Percentiles rank a stretch among this genome's conserved stretches.
Conservation (phyloP, 2,888 invertebrate genomes). For the Dynastes tityus region DNA sequence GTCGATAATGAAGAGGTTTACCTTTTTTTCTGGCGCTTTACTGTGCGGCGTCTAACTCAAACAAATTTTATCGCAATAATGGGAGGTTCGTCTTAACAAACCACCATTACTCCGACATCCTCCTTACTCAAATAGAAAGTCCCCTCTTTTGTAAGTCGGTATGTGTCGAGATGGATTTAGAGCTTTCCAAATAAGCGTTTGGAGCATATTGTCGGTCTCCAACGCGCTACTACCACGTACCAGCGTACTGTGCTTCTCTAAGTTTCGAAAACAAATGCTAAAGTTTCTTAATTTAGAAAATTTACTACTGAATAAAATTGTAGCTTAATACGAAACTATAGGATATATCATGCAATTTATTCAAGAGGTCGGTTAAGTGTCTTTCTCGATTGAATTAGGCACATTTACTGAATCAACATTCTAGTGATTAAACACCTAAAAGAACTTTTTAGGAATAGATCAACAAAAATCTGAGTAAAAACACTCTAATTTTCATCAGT, state of each 20-base stretch:
- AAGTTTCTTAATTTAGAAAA: slow-evolving; percentile 16
- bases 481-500: too few relatives aligned
- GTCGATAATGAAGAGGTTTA: not conserved
- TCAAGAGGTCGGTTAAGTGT: too few relatives aligned
- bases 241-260: not conserved
- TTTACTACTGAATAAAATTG: not conserved
- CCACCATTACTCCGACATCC: slow-evolving; percentile 35
- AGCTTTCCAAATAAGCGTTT: slow-evolving; percentile 28
- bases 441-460: too few relatives aligned
- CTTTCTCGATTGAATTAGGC: too few relatives aligned
- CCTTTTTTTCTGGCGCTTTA: slow-evolving; percentile 10
- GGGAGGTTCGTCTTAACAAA: slow-evolving; percentile 19
- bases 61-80: slow-evolving; percentile 39
- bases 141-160: slow-evolving; percentile 34
- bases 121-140: slow-evolving; percentile 45
- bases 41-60: slow-evolving; percentile 30
- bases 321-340: not conserved
- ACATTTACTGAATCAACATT: too few relatives aligned
- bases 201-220: not conserved
- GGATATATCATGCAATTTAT: too few relatives aligned
- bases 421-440: too few relatives aligned
- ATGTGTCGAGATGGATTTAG: slow-evolving; percentile 27
- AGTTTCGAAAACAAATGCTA: slow-evolving; percentile 1
- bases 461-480: too few relatives aligned
- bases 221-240: not conserved